These are phyloP conservation scores for Rhyacophila evoluta DNA, from an alignment of 2,888 invertebrate genomes.

Conservation along the genomic window DNA sequence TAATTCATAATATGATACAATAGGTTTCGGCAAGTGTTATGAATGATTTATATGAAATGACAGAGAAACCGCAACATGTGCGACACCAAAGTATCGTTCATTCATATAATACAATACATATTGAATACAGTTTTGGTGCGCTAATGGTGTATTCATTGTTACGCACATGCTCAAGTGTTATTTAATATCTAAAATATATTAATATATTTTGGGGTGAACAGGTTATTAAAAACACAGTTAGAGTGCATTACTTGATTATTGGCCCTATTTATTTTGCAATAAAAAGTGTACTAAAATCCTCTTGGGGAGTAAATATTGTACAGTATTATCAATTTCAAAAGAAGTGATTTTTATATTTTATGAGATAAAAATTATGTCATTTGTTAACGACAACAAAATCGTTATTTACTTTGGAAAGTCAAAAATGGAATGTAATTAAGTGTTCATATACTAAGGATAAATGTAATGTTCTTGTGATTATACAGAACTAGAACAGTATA, in stretches of 20 bases:
- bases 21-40: slow-evolving; percentile 1
- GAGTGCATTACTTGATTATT: not conserved
- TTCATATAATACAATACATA: not conserved
- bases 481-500: too few relatives aligned
- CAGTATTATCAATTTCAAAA: too few relatives aligned
- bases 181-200: slow-evolving; percentile 1
- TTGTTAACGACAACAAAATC: too few relatives aligned
- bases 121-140: slow-evolving; percentile 17
- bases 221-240: not conserved
- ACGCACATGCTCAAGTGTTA: not conserved
- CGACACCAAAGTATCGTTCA: slow-evolving; percentile 1
- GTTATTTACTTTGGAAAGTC: too few relatives aligned
- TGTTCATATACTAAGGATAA: too few relatives aligned
- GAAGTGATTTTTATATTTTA: too few relatives aligned
- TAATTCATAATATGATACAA: slow-evolving; percentile 16
- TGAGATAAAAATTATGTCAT: too few relatives aligned
- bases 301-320: too few relatives aligned
- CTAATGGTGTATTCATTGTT: slow-evolving; percentile 32
- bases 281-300: too few relatives aligned
- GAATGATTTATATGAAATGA: slow-evolving; percentile 16
- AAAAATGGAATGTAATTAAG: too few relatives aligned
- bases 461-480: too few relatives aligned
- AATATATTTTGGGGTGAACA: not conserved
- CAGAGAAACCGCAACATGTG: slow-evolving; percentile 17
- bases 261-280: not conserved